phyloP scores from a whole-genome alignment of 2,113 vertebrate genomes.

The Arothron firmamentum region DNA sequence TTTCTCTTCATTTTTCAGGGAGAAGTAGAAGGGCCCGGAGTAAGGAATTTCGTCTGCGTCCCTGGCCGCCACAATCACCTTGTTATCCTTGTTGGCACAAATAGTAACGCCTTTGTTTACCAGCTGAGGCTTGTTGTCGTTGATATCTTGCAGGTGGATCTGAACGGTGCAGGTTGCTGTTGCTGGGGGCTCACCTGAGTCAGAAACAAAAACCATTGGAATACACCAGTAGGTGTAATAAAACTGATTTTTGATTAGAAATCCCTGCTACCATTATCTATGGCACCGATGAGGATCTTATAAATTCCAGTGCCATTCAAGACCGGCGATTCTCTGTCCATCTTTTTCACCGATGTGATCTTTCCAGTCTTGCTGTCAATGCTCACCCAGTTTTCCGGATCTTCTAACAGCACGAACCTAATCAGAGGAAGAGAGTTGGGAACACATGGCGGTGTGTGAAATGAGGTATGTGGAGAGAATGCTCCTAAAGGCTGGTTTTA shows the following conservation, averaged over 20 bases:
- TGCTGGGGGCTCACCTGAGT: constrained; percentile 65
- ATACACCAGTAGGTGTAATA: too few species aligned
- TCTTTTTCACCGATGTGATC: constrained; percentile 61
- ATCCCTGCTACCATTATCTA: constrained; percentile 72
- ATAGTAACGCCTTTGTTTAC: constrained; percentile 29
- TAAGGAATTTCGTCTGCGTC: constrained; percentile 66
- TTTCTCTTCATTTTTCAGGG: constrained; percentile 44
- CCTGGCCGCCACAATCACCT: constrained; percentile 47
- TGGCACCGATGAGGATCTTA: constrained; percentile 58
- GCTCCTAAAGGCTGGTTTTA: too few species aligned
- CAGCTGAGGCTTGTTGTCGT: constrained; percentile 71
- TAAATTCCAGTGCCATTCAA: constrained; percentile 69
- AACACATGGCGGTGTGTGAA: not conserved
- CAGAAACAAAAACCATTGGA: not conserved
- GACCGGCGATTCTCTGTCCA: constrained; percentile 76
- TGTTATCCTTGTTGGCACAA: constrained; percentile 58
- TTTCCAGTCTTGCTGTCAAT: constrained; percentile 72
- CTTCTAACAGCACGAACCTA: constrained; percentile 68
- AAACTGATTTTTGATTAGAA: too few species aligned
- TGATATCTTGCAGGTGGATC: constrained; percentile 74
- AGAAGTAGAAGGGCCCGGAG: constrained; percentile 73
- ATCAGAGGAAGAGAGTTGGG: not conserved
- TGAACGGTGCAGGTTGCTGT: constrained; percentile 70
- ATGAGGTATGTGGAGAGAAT: too few species aligned
- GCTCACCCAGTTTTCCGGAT: constrained; percentile 73